These are phyloP conservation scores for Acestrorhynchus altus DNA, from an alignment of 2,797 vertebrate genomes.

Conservation along the genomic window DNA sequence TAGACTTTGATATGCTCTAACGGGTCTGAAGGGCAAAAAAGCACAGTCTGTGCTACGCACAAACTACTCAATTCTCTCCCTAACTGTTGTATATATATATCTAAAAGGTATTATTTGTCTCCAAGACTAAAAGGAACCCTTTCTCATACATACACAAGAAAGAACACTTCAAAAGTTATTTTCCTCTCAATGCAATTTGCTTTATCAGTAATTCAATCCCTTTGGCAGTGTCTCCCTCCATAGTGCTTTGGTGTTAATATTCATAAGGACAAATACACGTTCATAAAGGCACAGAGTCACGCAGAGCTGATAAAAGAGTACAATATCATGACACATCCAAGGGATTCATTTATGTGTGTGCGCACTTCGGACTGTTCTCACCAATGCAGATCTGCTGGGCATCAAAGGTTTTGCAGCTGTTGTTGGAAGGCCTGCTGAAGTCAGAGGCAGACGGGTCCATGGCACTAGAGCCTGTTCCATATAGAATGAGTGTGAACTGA, in stretches of 20 bases:
- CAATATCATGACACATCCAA: slow-evolving; percentile 3
- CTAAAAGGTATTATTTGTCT: slow-evolving; percentile 21
- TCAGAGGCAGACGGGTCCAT: slow-evolving; percentile 75
- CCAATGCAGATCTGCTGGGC: slow-evolving; percentile 94
- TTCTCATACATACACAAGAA: slow-evolving; percentile 4
- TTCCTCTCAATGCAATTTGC: slow-evolving; percentile 36
- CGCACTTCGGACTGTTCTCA: slow-evolving; percentile 65
- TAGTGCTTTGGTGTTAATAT: slow-evolving; percentile 34
- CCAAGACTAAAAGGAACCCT: background rate
- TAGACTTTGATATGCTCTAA: no score
- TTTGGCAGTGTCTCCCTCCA: background rate
- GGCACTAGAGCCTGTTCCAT: slow-evolving; percentile 85
- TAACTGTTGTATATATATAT: no score
- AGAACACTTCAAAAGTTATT: slow-evolving; percentile 18
- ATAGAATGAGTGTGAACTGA: slow-evolving; percentile 91
- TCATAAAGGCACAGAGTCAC: slow-evolving; percentile 32
- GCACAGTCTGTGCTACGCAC: no score
- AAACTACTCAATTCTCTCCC: no score
- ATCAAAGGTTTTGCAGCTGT: slow-evolving; percentile 93
- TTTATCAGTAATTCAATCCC: slow-evolving; percentile 13
- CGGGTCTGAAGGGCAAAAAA: no score
- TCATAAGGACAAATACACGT: slow-evolving; percentile 50
- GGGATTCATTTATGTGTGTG: background rate
- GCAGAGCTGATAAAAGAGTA: slow-evolving; percentile 21
- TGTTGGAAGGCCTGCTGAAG: slow-evolving; percentile 86